Evolutionary conservation across 2,113 vertebrate species (phyloP).

Genomic region (Copsychus sechellarum): DNA sequence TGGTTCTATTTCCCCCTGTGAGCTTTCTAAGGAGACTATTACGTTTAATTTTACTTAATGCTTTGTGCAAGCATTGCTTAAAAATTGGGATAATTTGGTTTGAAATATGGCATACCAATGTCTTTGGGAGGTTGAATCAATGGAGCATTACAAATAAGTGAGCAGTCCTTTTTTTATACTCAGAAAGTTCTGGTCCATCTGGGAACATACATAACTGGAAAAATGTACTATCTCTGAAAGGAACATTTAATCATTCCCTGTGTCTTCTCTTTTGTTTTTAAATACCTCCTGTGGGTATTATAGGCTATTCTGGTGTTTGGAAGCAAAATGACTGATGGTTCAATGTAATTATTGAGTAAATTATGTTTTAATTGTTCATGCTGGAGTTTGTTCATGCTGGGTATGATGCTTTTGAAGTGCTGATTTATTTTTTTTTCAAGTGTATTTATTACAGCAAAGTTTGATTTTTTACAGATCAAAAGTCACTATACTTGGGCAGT

Average conservation of each 20-base stretch:
- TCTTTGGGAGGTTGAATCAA: not conserved
- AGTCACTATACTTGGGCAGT: not conserved
- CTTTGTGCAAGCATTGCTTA: slow-evolving; percentile 5
- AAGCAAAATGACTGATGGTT: not conserved
- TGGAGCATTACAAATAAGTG: not conserved
- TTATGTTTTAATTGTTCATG: not conserved
- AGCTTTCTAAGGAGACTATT: not conserved
- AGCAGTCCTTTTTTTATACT: not conserved
- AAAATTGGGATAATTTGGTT: not conserved
- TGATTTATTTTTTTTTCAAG: not conserved
- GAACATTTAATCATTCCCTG: not conserved
- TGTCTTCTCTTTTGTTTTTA: not conserved
- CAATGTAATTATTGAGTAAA: not conserved
- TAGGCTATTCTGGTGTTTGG: not conserved
- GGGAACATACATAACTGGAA: not conserved
- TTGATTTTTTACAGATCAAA: not conserved
- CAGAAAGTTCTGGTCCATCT: not conserved
- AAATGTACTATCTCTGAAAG: not conserved
- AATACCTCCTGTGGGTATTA: not conserved
- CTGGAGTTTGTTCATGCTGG: not conserved
- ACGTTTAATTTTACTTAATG: not conserved
- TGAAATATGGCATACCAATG: not conserved
- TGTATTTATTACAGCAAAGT: not conserved
- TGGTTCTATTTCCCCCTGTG: not conserved
- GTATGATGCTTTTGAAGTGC: not conserved